These are phyloP conservation scores for Epicampocera succincta DNA, from an alignment of 2,888 invertebrate genomes.

Conservation along the genomic window DNA sequence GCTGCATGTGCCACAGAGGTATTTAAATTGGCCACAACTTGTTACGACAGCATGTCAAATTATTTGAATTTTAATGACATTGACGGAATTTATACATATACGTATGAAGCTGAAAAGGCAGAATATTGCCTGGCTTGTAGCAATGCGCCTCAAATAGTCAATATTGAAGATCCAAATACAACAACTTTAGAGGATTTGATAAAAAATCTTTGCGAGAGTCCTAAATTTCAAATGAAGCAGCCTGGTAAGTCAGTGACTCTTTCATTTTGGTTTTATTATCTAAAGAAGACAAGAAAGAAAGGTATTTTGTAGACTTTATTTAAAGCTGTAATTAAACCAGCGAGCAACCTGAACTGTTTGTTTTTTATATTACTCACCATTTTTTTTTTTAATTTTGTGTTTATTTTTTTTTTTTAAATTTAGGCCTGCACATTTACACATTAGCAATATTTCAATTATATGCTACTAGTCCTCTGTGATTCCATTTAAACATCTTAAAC, in stretches of 20 bases:
- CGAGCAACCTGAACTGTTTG: too few species aligned
- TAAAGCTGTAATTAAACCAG: too few species aligned
- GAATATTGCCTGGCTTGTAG: constrained; percentile 94
- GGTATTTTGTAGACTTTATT: too few species aligned
- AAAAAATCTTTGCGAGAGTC: constrained; percentile 88
- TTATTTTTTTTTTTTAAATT: too few species aligned
- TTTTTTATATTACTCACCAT: too few species aligned
- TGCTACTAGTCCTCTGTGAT: too few species aligned
- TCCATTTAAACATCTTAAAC: too few species aligned
- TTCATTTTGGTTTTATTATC: too few species aligned
- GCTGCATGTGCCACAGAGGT: constrained; percentile 98
- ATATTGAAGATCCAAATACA: constrained; percentile 85
- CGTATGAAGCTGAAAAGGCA: constrained; percentile 95
- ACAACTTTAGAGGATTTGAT: constrained; percentile 91
- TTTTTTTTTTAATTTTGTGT: too few species aligned
- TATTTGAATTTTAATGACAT: constrained; percentile 98
- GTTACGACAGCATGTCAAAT: constrained; percentile 94
- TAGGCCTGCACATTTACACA: too few species aligned
- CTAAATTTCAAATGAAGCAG: constrained; percentile 93
- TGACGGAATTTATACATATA: constrained; percentile 97
- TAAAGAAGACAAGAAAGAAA: too few species aligned
- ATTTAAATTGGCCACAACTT: constrained; percentile 97
- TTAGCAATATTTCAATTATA: too few species aligned
- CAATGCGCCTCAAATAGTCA: constrained; percentile 85
- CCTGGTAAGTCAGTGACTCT: constrained; percentile 83